These are phyloP conservation scores for Tachuris rubrigastra DNA, from an alignment of 2,113 vertebrate genomes.

Conservation along the genomic window DNA sequence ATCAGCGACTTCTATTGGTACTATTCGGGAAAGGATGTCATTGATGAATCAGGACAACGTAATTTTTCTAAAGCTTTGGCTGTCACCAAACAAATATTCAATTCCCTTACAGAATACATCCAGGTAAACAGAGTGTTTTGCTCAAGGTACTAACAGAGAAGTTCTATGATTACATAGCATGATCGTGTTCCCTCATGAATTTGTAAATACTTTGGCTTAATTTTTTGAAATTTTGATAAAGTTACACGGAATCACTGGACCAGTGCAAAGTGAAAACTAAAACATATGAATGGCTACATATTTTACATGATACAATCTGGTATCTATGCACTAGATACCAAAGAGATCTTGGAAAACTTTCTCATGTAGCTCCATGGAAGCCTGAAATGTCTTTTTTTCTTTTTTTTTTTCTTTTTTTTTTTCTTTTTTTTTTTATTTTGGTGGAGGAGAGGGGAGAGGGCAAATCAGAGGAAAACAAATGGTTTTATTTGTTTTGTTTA, in stretches of 20 bases:
- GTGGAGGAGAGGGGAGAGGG: neutral
- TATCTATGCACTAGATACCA: neutral
- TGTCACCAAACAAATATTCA: conserved; percentile 97
- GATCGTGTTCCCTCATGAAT: neutral
- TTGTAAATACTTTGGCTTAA: neutral
- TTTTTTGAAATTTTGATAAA: neutral
- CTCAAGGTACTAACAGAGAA: neutral
- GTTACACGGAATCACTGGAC: neutral
- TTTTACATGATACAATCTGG: neutral
- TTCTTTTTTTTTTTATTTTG: no score
- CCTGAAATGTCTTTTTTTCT: neutral
- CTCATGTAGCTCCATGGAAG: neutral
- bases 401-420: no score
- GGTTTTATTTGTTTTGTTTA: neutral
- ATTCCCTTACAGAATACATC: conserved; percentile 98
- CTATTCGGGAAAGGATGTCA: conserved; percentile 95
- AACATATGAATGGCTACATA: neutral
- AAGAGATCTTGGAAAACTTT: neutral
- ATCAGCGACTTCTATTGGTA: conserved; percentile 99
- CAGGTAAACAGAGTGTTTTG: conserved; percentile 80
- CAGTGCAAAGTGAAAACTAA: neutral
- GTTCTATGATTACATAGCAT: neutral
- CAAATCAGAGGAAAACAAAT: neutral
- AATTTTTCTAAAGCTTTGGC: conserved; percentile 96
- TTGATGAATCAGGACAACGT: conserved; percentile 94